Evolutionary conservation across 1,140 invertebrate genomes (phyloP), one percentile per base, ranked within the genome.

Genomic region (Heliconius hewitsoni): DNA sequence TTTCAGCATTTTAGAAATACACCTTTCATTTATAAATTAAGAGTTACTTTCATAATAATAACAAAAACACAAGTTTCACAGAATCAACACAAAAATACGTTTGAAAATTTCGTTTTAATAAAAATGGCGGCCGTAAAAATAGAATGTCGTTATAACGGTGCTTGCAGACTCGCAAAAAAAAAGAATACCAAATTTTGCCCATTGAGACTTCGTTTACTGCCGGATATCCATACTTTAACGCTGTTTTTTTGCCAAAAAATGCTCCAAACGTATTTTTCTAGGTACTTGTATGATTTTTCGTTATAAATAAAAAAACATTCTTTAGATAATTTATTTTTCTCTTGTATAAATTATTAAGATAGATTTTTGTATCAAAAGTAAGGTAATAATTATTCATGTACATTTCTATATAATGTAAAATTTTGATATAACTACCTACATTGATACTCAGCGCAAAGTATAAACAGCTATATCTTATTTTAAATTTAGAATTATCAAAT

Each of bases 71-170:
- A 23, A 60, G 19, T 60, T 23, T 60, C 19, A 37, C 5, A 34
- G 34, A 71, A 71, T 71, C 11, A 19, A 34, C 6, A 71, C 70
- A 37, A 71, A 71, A 71, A 30, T 71, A 71, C 27, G 50, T 52
- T 52, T 1, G 60, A 11, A 27, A 75, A 75, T 42, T n/a, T 75
- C n/a, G 37, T 42, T 60, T 57, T 71, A 76, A 70, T 46, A 46
- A 76, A 66, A 76, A 71, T 71, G 57, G 60, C 74, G 42, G 18
- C 16, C 60, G 11, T 50, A 70, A 76, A 66, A 70, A 70, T 76
- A 50, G 60, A 46, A 50, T 70, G 74, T 72, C 71, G 71, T 50
- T 46, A 42, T 70, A 66, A 75, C 74, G 60, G 8, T 37, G 39
- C 57, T 76, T 76, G 60, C 57, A 42, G 74, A 50, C 39, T 76